Conservation (phyloP, 2,888 invertebrate genomes). For the Rambutsinella grinnellia region DNA sequence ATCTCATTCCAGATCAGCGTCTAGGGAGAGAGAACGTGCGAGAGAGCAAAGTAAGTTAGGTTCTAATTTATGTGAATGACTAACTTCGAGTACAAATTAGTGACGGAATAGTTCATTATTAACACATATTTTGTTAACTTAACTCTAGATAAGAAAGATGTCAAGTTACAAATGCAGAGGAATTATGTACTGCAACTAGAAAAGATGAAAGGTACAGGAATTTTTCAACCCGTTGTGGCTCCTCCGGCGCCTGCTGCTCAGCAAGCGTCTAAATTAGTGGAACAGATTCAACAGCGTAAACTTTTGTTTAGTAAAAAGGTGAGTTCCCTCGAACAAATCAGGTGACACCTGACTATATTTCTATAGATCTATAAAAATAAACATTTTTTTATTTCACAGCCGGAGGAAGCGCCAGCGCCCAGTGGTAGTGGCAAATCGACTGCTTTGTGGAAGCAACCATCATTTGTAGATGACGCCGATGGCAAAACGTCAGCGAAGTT, state of each 20-base stretch:
- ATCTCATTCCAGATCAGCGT: conserved; percentile 63
- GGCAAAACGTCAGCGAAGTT: conserved; percentile 95
- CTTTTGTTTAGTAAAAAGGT: conserved; percentile 89
- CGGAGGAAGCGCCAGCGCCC: conserved; percentile 48
- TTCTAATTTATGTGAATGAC: no score
- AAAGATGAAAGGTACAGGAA: conserved; percentile 39
- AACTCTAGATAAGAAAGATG: conserved; percentile 41
- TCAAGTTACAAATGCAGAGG: conserved; percentile 46
- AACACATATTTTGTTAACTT: neutral
- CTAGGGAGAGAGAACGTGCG: conserved; percentile 68
- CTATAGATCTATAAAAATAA: neutral
- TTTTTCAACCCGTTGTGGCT: conserved; percentile 10
- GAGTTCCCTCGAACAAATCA: neutral
- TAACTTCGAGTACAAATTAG: no score
- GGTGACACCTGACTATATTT: neutral
- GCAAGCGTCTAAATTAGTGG: conserved; percentile 84
- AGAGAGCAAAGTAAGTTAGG: conserved; percentile 66
- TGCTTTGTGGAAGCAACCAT: conserved; percentile 81
- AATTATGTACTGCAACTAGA: conserved; percentile 59
- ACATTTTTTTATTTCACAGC: conserved; percentile 67
- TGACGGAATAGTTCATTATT: no score
- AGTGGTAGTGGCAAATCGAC: conserved; percentile 13
- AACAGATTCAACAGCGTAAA: conserved; percentile 92
- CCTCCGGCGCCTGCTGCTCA: conserved; percentile 70
- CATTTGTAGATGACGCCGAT: conserved; percentile 91